A percentile compares a stretch with the other conserved stretches of the same genome.
Evolutionary conservation across 2,797 vertebrate species (phyloP).

Genomic region (Agapornis canus): DNA sequence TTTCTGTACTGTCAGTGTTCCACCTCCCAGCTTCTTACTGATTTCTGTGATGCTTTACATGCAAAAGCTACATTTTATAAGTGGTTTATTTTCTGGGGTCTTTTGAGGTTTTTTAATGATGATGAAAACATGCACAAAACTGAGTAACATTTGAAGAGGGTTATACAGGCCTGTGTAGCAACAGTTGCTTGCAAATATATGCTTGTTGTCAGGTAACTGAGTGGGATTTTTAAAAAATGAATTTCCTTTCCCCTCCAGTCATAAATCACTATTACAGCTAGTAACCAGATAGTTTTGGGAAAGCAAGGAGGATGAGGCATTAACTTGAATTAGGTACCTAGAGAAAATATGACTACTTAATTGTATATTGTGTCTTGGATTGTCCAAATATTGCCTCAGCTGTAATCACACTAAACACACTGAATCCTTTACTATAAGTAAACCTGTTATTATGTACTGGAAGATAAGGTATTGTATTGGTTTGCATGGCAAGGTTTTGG

Average conservation of each 20-base stretch:
- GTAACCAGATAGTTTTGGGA: not conserved
- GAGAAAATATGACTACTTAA: not conserved
- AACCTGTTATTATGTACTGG: not conserved
- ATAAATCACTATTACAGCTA: not conserved
- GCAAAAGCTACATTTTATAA: not conserved
- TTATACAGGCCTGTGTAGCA: not conserved
- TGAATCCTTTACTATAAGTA: not conserved
- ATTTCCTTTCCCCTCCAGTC: not conserved
- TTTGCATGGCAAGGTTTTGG: not conserved
- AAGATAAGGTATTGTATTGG: not conserved
- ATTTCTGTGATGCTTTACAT: not conserved
- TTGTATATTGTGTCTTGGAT: not conserved
- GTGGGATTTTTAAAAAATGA: not conserved
- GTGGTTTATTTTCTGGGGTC: not conserved
- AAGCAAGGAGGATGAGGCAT: not conserved
- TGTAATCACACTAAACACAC: not conserved
- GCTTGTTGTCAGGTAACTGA: not conserved
- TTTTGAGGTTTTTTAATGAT: not conserved
- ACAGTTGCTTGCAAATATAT: not conserved
- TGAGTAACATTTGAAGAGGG: not conserved
- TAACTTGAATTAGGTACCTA: not conserved
- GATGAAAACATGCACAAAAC: not conserved
- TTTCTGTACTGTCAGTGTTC: not conserved
- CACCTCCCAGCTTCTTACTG: not conserved
- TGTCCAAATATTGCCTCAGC: not conserved